Conservation (phyloP, 1,140 invertebrate genomes). For the Pomacea maculata region DNA sequence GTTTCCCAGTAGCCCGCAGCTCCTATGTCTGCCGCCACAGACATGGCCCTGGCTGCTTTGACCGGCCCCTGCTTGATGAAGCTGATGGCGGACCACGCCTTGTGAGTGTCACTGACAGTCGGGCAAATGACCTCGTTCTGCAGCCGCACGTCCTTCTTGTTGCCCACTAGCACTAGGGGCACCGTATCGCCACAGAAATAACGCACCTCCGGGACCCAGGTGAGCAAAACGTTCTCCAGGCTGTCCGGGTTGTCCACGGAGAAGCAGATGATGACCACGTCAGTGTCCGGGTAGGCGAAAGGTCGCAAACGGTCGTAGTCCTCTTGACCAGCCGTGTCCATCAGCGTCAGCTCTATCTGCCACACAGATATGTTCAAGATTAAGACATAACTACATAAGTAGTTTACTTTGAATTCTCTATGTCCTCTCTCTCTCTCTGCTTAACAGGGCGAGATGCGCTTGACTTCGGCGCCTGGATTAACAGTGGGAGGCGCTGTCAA, state of each 20-base stretch:
- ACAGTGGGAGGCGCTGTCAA: too few relatives aligned
- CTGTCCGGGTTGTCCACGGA: slow-evolving; percentile 71
- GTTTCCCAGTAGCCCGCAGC: slow-evolving; percentile 52
- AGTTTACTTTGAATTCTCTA: too few relatives aligned
- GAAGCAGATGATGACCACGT: slow-evolving; percentile 66
- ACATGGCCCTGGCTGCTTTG: slow-evolving; percentile 32
- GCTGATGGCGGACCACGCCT: slow-evolving; percentile 59
- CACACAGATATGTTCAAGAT: neutral
- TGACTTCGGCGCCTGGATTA: too few relatives aligned
- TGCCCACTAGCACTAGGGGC: slow-evolving; percentile 90
- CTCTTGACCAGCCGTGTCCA: slow-evolving; percentile 93
- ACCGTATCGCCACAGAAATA: slow-evolving; percentile 96
- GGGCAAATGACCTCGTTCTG: slow-evolving; percentile 72
- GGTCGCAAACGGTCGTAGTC: slow-evolving; percentile 93
- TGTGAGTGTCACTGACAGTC: neutral
- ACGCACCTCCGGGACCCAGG: slow-evolving; percentile 75
- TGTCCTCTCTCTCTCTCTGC: too few relatives aligned
- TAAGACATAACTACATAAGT: too few relatives aligned
- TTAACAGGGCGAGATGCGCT: too few relatives aligned
- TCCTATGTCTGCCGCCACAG: slow-evolving; percentile 39
- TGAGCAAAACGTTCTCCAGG: slow-evolving; percentile 96
- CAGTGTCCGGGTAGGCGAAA: slow-evolving; percentile 96
- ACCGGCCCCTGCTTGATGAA: slow-evolving; percentile 78
- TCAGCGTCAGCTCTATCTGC: slow-evolving; percentile 86
- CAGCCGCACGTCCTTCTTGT: slow-evolving; percentile 76